Evolutionary conservation across 1,140 invertebrate species (phyloP), one percentile per base, ranked within the genome.

Genomic region (Orchesella cincta): DNA sequence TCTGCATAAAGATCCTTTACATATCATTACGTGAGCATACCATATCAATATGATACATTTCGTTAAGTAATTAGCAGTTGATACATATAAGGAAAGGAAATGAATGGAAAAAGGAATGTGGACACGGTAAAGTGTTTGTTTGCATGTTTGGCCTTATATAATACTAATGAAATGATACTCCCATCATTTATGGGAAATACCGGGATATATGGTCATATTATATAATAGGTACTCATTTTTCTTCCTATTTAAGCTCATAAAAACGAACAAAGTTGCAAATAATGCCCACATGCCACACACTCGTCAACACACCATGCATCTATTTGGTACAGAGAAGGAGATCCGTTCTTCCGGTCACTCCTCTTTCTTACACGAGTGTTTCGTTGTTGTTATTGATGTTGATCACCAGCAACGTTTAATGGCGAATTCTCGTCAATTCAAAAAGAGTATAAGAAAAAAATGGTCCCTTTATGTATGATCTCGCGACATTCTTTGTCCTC

Each of bases 331-430:
- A 67, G 33, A 67, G 8, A 67, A 2, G 29, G 31, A 3, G 1
- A 31, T 67, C 62, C 62, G 54, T 23, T 57, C 54, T 67, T 67
- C 62, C 62, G 62, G 62, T 33, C 62, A 67, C 62, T 67, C 62
- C 62, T 67, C 62, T 67, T 67, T 33, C 62, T 67, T 33, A 33
- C 31, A 67, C 12, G 62, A 67, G 31, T 8, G 62, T 67, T 23
- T 57, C 23, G 52, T 18, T 67, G 26, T 5, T 29, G 3, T 23
- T 67, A 14, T 67, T n/a, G 26, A 33, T 33, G 31, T n/a, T 33
- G 28, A 29, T 3, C 31, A 67, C 8, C 8, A 20, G 8, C 39
- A 46, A 12, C 39, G 20, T 46, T 46, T 20, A 46, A 8, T 46
- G 39, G 8, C 39, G 8, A 12, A 20, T 46, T 12, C 20, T 46